Percentiles rank a stretch among this genome's conserved stretches.
Evolutionary conservation across 1,140 invertebrate genomes (phyloP).

Genomic region (Trachymyrmex cornetzi): DNA sequence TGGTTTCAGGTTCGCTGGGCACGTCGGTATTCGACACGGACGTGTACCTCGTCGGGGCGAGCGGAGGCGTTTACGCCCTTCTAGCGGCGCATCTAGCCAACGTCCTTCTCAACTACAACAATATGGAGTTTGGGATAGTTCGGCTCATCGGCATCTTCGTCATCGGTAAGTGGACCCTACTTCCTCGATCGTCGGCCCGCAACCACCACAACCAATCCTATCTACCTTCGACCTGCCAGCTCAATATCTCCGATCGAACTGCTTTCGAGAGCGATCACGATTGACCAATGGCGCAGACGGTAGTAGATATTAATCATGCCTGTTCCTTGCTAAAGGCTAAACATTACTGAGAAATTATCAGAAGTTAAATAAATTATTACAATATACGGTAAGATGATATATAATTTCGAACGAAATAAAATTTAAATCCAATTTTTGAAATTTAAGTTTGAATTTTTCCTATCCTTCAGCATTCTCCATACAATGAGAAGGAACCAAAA

Average conservation of each 20-base stretch:
- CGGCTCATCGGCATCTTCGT: slow-evolving; percentile 96
- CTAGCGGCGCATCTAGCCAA: slow-evolving; percentile 98
- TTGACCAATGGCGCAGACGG: slow-evolving; percentile 39
- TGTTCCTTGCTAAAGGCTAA: background rate
- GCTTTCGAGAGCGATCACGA: slow-evolving; percentile 18
- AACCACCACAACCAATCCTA: slow-evolving; percentile 20
- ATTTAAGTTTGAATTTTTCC: too few species aligned
- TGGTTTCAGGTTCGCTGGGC: slow-evolving; percentile 91
- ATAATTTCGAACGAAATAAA: too few species aligned
- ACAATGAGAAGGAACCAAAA: too few species aligned
- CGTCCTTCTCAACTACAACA: slow-evolving; percentile 97
- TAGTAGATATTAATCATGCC: slow-evolving; percentile 16
- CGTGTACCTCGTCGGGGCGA: slow-evolving; percentile 97
- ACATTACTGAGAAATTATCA: background rate
- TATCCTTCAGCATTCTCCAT: too few species aligned
- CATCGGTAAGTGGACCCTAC: slow-evolving; percentile 90
- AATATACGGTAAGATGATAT: background rate
- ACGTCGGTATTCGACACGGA: slow-evolving; percentile 98
- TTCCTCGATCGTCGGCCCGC: slow-evolving; percentile 35
- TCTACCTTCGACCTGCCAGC: background rate
- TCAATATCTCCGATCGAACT: slow-evolving; percentile 31
- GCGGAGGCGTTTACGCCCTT: slow-evolving; percentile 97
- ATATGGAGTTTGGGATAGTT: slow-evolving; percentile 98
- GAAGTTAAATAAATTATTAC: background rate
- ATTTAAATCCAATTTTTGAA: too few species aligned